Evolutionary conservation across 2,888 invertebrate genomes (phyloP).

Genomic region (Cyaniris semiargus): DNA sequence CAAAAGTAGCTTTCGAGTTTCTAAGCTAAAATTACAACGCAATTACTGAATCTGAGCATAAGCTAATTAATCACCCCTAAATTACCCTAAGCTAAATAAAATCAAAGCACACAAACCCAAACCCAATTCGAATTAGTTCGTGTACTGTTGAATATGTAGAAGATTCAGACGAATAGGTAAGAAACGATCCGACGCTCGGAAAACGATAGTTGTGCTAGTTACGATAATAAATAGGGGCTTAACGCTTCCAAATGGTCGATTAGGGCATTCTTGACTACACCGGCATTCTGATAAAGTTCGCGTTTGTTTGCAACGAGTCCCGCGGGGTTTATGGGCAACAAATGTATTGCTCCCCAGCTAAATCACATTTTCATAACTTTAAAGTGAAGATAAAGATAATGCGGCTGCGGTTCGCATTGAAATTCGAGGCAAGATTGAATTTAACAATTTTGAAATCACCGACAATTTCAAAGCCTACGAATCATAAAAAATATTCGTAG

Average conservation of each 20-base stretch:
- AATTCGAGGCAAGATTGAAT: background rate
- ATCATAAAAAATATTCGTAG: too few species aligned
- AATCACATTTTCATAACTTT: slow-evolving; percentile 54
- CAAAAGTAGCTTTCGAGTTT: background rate
- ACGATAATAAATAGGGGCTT: slow-evolving; percentile 53
- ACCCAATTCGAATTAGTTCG: background rate
- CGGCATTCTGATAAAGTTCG: slow-evolving; percentile 72
- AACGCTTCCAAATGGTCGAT: slow-evolving; percentile 47
- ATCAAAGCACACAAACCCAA: background rate
- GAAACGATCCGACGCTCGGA: slow-evolving; percentile 61
- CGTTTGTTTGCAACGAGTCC: slow-evolving; percentile 67
- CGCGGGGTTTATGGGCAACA: slow-evolving; percentile 60
- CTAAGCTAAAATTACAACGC: background rate
- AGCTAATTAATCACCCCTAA: background rate
- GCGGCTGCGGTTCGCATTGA: background rate
- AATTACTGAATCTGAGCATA: background rate
- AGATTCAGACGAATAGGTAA: slow-evolving; percentile 39
- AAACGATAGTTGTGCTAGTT: slow-evolving; percentile 74
- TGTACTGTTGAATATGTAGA: slow-evolving; percentile 4
- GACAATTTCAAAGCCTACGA: too few species aligned
- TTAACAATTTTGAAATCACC: background rate
- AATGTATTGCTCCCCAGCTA: slow-evolving; percentile 57
- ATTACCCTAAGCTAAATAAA: background rate
- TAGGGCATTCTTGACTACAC: slow-evolving; percentile 52
- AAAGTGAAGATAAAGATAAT: slow-evolving; percentile 22